These are phyloP conservation scores for Ceraclea dissimilis DNA, from an alignment of 2,888 invertebrate species.

Conservation along the genomic window DNA sequence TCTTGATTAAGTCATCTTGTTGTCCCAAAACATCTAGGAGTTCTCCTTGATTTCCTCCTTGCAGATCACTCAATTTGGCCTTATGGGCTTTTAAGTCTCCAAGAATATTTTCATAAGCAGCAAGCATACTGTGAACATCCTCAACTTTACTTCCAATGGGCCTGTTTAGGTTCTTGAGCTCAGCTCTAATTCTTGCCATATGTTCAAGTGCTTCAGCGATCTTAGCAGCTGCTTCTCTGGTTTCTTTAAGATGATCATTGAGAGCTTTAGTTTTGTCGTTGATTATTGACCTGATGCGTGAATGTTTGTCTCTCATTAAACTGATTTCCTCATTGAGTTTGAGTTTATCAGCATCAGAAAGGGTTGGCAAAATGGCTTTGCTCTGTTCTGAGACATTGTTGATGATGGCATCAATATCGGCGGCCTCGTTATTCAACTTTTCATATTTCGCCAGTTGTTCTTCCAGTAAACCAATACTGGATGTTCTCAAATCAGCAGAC, in stretches of 20 bases:
- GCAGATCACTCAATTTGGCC: constrained; percentile 67
- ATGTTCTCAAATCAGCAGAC: constrained; percentile 70
- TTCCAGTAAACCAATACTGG: constrained; percentile 74
- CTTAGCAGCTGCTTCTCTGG: constrained; percentile 71
- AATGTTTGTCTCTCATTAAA: constrained; percentile 69
- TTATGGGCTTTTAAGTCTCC: constrained; percentile 72
- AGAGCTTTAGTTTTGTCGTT: constrained; percentile 67
- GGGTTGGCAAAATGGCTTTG: constrained; percentile 67
- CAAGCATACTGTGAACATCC: constrained; percentile 78
- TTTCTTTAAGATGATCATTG: constrained; percentile 70
- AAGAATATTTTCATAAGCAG: constrained; percentile 70
- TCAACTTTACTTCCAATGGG: constrained; percentile 83
- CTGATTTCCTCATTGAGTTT: constrained; percentile 75
- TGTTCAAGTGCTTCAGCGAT: constrained; percentile 74
- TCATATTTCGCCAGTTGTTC: constrained; percentile 85
- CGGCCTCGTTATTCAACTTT: constrained; percentile 66
- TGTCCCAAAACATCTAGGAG: constrained; percentile 70
- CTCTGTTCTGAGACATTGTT: constrained; percentile 72
- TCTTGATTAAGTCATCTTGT: constrained; percentile 78
- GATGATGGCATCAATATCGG: constrained; percentile 61
- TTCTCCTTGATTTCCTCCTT: constrained; percentile 69
- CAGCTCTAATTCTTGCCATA: constrained; percentile 73
- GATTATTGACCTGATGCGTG: constrained; percentile 64
- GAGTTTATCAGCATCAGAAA: constrained; percentile 80
- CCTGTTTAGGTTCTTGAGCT: constrained; percentile 73